Evolutionary conservation across 2,113 vertebrate genomes (phyloP), one percentile per base, ranked within the genome.

Genomic region (Catharus bicknelli): DNA sequence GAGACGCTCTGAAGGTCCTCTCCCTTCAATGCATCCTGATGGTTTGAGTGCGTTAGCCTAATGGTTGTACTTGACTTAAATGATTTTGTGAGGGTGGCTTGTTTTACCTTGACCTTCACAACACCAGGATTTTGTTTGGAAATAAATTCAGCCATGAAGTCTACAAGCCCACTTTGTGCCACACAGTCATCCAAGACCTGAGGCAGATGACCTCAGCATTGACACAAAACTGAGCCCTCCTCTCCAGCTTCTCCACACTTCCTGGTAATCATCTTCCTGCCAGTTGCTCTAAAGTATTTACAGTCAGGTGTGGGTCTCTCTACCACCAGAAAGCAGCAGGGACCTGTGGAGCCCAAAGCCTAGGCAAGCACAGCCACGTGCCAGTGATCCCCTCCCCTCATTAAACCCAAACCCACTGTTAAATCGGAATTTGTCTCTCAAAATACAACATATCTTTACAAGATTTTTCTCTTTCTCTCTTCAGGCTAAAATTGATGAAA

Each of bases 91-190:
- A 13, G 1, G 8, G 5, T 40, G 34, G 16, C 15, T 57, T 50
- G 16, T 34, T 90, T 72, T 42, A 55, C 26, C 18, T 53, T 23
- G 36, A n/a, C 40, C 16, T 89, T 75, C 32, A 34, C 16, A 26
- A 14, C 32, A 22, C 4, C 17, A 50, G 36, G 30, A 48, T 64
- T 95, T 66, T 68, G 25, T 69, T 4, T 45, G 36, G 34, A 59
- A 86, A 63, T 13, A 47, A 57, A 57, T 9, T 23, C n/a, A 79
- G 13, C 2, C 5, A 17, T 4, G 11, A 76, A 16, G 34, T 23
- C 18, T 38, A 30, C 0, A 1, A 59, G 7, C 9, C 8, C 5
- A 0, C 7, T 48, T n/a, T 8, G 29, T 34, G 30, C 36, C 27
- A 10, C 2, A 10, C 25, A 42, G 26, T n/a, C 23, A 51, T 29